Base-by-base conservation (phyloP, 2,113 vertebrate species). In the Irena cyanogastra region DNA sequence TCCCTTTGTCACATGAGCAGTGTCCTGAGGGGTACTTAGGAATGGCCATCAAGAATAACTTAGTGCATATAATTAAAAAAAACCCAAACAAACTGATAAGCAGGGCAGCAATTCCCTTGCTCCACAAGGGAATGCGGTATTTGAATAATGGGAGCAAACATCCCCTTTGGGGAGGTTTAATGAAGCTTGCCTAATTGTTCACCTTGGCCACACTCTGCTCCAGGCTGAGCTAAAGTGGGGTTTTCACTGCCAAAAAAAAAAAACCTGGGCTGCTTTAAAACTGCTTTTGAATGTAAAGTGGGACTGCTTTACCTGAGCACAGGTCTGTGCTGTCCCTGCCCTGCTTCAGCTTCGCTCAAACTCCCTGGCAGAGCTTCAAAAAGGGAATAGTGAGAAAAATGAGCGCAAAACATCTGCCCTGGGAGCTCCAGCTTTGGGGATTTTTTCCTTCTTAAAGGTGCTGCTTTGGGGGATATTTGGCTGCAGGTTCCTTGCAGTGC, bases 351-450 rank as follows among this genome's bases (percentile, higher is more conserved):
- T 60, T 17, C 5, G 1, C 33, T 35, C 60, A 10, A 3, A 24
- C 45, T 27, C 50, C 28, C 54, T 35, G 71, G 22, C 35, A n/a
- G 17, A 31, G 52, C 45, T 77, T 28, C 54, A 5, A 0, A 39
- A 37, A 44, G 37, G 13, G 37, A 49, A 21, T 0, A 33, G 15
- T 14, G 31, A 42, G 49, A 15, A 42, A 42, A 42, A 11, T 4
- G 19, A 63, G 45, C 11, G 79, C 37, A 30, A 63, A 68, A 21
- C n/a, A 37, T 49, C 50, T 41, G 35, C 21, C 31, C 5, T 8
- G 26, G 63, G 2, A 59, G 18, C 47, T 70, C 28, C 39, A 12
- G 21, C 2, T 3, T 1, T 30, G n/a, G 10, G 8, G 0, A 12
- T n/a, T 33, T 27, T 23, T 26, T 6, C 5, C 27, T 28, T 8